Evolutionary conservation across 2,888 invertebrate genomes (phyloP), one percentile per base, ranked within the genome.

Genomic region (Idaea biselata): DNA sequence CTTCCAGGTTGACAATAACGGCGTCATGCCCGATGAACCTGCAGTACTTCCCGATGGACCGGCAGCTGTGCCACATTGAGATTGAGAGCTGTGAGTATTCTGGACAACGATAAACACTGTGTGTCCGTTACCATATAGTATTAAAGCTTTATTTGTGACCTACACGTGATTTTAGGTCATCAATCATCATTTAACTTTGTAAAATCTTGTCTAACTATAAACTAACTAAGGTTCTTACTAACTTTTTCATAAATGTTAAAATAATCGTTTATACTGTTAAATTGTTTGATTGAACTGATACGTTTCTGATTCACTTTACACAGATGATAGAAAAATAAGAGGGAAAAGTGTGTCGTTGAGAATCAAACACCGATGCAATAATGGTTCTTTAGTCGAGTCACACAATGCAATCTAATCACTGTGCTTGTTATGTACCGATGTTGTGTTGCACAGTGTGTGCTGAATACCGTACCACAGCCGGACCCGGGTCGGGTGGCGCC

Each of bases 1-100:
- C 73, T 94, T 94, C 56, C 94, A 97, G 97, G 86, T 94, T 98
- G 89, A 97, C 97, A 76, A 97, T 97, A 84, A 98, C 97, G 72
- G 97, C 97, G 72, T 97, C 97, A 79, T 98, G 98, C 93, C 97
- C 97, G 67, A 97, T 98, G 97, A 97, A 97, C 89, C 94, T 98
- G 68, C 97, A 97, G 87, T 97, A 97, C 91, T 98, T 97, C 90
- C 98, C 98, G 60, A 97, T 98, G 97, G 98, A 98, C 89, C 95
- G 97, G 75, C 97, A 98, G 87, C 93, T 97, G 72, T 98, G 98
- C 91, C 96, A 97, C 86, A 96, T 98, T 86, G 97, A 97, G 94
- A 97, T 98, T 82, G 97, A 97, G 94, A 97, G 97, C 94, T 98
- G 97, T 98, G 95, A 97, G 97, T 97, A 94, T 82, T 78, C 75